Evolutionary conservation across 2,797 vertebrate genomes (phyloP), one percentile per base, ranked within the genome.

Genomic region (Gambelia wislizenii): DNA sequence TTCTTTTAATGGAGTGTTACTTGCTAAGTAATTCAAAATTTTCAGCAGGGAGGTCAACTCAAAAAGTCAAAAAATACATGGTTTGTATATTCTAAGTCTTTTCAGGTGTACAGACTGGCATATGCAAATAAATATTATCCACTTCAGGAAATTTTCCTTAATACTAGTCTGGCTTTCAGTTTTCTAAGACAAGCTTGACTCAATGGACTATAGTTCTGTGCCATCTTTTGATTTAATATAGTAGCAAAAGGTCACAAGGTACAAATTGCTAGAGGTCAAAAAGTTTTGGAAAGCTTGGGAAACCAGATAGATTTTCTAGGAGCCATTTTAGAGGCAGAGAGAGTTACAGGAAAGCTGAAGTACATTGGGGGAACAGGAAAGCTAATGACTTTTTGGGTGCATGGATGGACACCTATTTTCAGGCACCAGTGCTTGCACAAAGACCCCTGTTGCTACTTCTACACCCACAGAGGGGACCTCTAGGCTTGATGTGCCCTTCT

Each of bases 1-100:
- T 95, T 27, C 30, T 92, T 92, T 84, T 92, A 92, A 94, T 89
- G 70, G 94, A 93, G 86, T 95, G 93, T 87, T 92, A 92, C 94
- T 96, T 94, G 93, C 95, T 95, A 96, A 91, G 25, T 39, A 77
- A 84, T 54, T n/a, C 67, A 79, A 39, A 7, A 79, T 83, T 91
- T 87, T 94, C 95, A 91, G 92, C 94, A 93, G 94, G 82, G 54
- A 94, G 91, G 91, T 94, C 93, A 92, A 86, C 94, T 89, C 89
- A 30, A 87, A 94, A 92, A 78, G 85, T 85, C 69, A n/a, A n/a
- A n/a, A n/a, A n/a, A n/a, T 92, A 89, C 25, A 83, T 47, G 59
- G 12, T 3, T 70, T 2, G 56, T 87, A 79, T 85, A 75, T 86
- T 90, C 75, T 75, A 85, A 84, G 81, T 81, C 52, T 77, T 78